Percentiles rank a stretch among this genome's conserved stretches.
phyloP scores from a whole-genome alignment of 2,797 vertebrate species.

The Melanotaenia parkinsoni region DNA sequence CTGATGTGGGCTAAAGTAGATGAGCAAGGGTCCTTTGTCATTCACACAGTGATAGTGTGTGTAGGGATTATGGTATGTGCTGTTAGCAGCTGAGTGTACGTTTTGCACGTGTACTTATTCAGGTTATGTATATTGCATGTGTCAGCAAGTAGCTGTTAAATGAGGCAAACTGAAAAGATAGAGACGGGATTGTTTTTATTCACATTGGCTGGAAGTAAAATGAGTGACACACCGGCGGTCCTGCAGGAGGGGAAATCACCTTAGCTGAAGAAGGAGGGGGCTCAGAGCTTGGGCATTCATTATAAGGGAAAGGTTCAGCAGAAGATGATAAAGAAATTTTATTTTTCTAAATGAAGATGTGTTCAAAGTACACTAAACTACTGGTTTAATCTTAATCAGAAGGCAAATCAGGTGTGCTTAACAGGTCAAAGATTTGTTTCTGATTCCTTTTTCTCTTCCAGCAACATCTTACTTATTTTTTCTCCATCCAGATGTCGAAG shows the following conservation, averaged over 20 bases:
- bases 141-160: conserved; percentile 61
- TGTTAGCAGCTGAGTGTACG: conserved; percentile 2
- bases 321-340: not conserved
- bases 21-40: not conserved
- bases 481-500: conserved; percentile 70
- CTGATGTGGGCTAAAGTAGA: not conserved
- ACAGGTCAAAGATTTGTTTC: not conserved
- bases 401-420: not conserved
- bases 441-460: not conserved
- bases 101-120: not conserved
- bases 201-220: conserved; percentile 53
- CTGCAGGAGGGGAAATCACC: conserved; percentile 66
- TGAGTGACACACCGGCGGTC: conserved; percentile 52
- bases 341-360: not conserved
- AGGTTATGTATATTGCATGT: conserved; percentile 37
- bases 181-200: conserved; percentile 62
- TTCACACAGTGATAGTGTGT: not conserved
- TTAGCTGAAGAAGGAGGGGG: conserved; percentile 15
- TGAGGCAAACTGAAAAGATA: conserved; percentile 51
- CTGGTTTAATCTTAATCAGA: not conserved
- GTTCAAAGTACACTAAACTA: not conserved
- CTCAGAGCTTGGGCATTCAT: conserved; percentile 16
- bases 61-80: not conserved
- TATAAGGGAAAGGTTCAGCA: conserved; percentile 28
- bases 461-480: conserved; percentile 26